phyloP scores from a whole-genome alignment of 2,888 invertebrate species.

The Drosophila tripunctata region DNA sequence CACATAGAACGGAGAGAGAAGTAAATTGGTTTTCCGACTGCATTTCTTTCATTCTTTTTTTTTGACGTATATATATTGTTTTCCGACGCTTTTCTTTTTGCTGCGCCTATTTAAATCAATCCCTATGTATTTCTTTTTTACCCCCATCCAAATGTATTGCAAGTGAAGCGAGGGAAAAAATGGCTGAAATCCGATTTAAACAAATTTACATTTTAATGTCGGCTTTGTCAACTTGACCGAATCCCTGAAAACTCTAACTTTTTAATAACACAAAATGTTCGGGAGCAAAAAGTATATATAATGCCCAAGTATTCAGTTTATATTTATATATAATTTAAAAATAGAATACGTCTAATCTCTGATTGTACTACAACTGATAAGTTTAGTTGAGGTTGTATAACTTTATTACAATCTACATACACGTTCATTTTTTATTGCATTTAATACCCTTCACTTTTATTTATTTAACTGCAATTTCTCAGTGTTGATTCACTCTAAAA shows the following conservation, averaged over 20 bases:
- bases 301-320: too few species aligned
- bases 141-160: constrained; percentile 32
- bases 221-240: constrained; percentile 29
- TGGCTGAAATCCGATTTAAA: constrained; percentile 46
- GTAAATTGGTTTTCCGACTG: constrained; percentile 51
- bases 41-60: constrained; percentile 7
- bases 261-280: too few species aligned
- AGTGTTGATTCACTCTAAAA: background rate
- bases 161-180: constrained; percentile 19
- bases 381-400: background rate
- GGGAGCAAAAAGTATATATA: too few species aligned
- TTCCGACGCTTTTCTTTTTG: constrained; percentile 33
- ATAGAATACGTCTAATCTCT: background rate
- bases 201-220: constrained; percentile 44
- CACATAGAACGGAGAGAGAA: constrained; percentile 17
- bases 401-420: background rate
- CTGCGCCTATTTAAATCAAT: constrained; percentile 57
- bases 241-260: background rate
- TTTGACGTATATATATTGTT: constrained; percentile 37
- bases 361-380: background rate
- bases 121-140: constrained; percentile 17
- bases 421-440: constrained; percentile 5
- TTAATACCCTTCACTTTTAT: constrained; percentile 9
- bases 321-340: background rate
- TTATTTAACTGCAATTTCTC: constrained; percentile 11